Evolutionary conservation across 2,888 invertebrate species (phyloP), one percentile per base, ranked within the genome.

Genomic region (Agrotis puta): DNA sequence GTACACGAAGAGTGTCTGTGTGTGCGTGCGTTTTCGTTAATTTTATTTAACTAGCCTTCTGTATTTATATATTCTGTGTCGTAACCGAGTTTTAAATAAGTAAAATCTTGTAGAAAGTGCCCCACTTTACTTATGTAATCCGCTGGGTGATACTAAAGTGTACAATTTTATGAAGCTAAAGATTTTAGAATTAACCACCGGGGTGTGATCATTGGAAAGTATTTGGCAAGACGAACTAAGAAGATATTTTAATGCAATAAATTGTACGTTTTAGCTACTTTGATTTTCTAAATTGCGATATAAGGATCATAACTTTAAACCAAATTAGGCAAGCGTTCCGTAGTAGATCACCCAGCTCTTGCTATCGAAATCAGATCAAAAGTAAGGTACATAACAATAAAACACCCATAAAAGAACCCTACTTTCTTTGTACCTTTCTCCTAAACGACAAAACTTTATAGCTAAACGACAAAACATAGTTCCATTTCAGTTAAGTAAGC

Each of bases 111-210:
- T 62, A 64, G 13, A 14, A 27, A 20, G 5, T 61, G 51, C 43
- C 53, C 62, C 50, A 57, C 50, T 61, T 67, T 56, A 11, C 51
- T 53, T 58, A 39, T 56, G n/a, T 59, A 74, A 77, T 45, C 22
- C 70, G 47, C 59, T 59, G 45, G 78, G 62, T 57, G 71, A 57
- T 59, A 77, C 48, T 77, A 50, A 77, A 77, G 13, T 70, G 22
- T 9, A 33, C 53, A 20, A 70, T 76, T 77, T 74, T 77, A 74
- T 58, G 77, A 54, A 45, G 48, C 43, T 24, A 27, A 64, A 63
- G 33, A 58, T 63, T 62, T 66, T 20, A 39, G 33, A 63, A 66
- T 64, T 70, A 70, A 69, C 72, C 76, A 45, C 72, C 11, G 18
- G 76, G 27, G 76, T 43, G 48, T 43, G 43, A 75, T 75, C 54